phyloP scores from a whole-genome alignment of 2,888 invertebrate genomes.

The Microctonus hyperodae region DNA sequence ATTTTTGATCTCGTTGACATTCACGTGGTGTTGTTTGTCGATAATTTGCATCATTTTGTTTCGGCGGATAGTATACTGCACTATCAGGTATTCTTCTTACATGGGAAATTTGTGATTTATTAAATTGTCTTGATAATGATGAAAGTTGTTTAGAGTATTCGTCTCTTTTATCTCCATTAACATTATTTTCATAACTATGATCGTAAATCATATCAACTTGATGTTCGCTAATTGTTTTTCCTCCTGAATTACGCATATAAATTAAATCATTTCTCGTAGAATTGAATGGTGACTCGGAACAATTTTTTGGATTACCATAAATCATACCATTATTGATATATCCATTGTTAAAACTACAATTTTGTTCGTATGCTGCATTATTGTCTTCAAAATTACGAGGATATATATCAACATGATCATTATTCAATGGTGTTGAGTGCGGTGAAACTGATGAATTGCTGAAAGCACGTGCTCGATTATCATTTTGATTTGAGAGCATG shows the following conservation, averaged over 20 bases:
- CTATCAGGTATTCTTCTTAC: conserved; percentile 36
- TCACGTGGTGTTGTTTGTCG: conserved; percentile 14
- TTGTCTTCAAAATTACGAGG: conserved; percentile 47
- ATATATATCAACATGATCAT: conserved; percentile 53
- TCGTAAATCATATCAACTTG: conserved; percentile 11
- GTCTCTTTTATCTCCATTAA: not conserved
- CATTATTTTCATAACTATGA: not conserved
- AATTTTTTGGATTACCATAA: conserved; percentile 47
- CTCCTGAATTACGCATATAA: conserved; percentile 9
- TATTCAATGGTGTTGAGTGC: conserved; percentile 48
- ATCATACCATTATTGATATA: conserved; percentile 47
- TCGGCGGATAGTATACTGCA: conserved; percentile 25
- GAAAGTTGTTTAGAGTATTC: not conserved
- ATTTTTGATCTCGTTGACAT: not conserved
- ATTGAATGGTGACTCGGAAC: conserved; percentile 41
- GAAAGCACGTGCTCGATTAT: conserved; percentile 68
- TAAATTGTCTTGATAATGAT: not conserved
- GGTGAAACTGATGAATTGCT: conserved; percentile 42
- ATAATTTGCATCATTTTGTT: conserved; percentile 20
- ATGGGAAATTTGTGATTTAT: conserved; percentile 13
- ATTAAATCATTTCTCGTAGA: not conserved
- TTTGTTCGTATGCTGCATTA: conserved; percentile 16
- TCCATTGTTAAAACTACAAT: conserved; percentile 33
- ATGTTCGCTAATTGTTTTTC: conserved; percentile 7
- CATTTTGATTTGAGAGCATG: conserved; percentile 79